Base-by-base conservation (phyloP, 2,888 invertebrate species). In the Hypercompe scribonia region DNA sequence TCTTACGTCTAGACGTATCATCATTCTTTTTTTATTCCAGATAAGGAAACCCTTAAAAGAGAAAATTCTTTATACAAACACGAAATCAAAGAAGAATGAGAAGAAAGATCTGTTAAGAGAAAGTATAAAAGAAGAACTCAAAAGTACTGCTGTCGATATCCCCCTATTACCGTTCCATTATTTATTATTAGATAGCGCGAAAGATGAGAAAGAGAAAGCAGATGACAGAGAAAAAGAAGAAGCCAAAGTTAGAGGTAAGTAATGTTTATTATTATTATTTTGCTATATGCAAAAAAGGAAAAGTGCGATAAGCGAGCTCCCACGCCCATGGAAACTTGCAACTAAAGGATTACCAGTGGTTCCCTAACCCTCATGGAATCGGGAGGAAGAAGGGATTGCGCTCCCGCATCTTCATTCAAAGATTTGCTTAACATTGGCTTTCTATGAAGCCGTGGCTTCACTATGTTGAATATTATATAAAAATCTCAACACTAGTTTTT, bases 11-110 rank as follows among this genome's bases (percentile, higher is more conserved):
- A n/a, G 13, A 33, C 5, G 28, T 36, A n/a, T 61, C 31, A 61
- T 39, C 28, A 31, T 46, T 39, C 39, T 42, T 70, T 33, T 42
- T 39, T 65, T 50, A 28, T 88, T 68, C 63, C 88, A 93, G 93
- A 92, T 94, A 75, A 87, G 93, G 75, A 91, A 88, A 85, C 93
- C 93, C 0, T 71, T 91, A 13, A 90, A 90, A 81, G 92, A 93
- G 68, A 92, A 88, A 68, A 87, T 88, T 0, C 70, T 90, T 33
- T 85, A 86, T 67, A 70, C 82, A 3, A 87, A 84, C 71, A 74
- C 73, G 33, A 81, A 84, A 75, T 82, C 76, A 46, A 82, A 82
- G 70, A 73, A 69, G 70, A 72, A 76, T 13, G 83, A 81, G 73
- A 75, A 84, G 70, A 77, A 46, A 24, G 84, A 79, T 24, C 69